phyloP scores from a whole-genome alignment of 1,140 invertebrate genomes.

The Agrilus planipennis region DNA sequence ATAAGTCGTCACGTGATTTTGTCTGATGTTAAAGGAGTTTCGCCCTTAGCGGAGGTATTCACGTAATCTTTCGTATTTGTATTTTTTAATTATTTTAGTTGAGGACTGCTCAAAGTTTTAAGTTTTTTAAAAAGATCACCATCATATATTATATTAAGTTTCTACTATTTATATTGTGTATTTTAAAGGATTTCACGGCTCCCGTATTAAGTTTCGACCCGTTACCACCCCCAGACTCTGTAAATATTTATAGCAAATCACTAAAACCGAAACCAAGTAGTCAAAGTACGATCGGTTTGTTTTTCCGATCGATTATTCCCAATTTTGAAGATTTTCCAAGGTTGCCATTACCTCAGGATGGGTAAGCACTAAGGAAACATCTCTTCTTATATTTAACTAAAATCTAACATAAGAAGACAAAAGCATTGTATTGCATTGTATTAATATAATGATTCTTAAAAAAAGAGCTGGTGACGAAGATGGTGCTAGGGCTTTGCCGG shows the following conservation, averaged over 20 bases:
- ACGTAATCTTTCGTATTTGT: conserved; percentile 3
- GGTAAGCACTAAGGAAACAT: too few relatives aligned
- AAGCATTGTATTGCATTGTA: neutral
- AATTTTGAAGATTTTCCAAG: conserved; percentile 39
- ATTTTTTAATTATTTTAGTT: neutral
- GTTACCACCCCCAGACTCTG: conserved; percentile 62
- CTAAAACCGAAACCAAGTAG: conserved; percentile 30
- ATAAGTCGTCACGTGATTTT: conserved; percentile 69
- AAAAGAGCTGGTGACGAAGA: conserved; percentile 17
- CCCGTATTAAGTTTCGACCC: conserved; percentile 72
- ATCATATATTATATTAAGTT: neutral
- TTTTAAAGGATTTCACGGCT: conserved; percentile 34
- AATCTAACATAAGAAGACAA: too few relatives aligned
- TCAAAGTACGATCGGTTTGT: conserved; percentile 40
- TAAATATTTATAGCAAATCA: conserved; percentile 56
- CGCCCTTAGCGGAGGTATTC: conserved; percentile 41
- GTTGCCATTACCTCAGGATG: too few relatives aligned
- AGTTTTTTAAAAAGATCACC: too few relatives aligned
- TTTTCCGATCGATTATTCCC: conserved; percentile 54
- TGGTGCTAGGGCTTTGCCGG: conserved; percentile 24
- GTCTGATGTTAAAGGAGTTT: conserved; percentile 64
- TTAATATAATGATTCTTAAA: neutral
- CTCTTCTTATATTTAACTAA: too few relatives aligned
- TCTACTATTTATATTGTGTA: neutral
- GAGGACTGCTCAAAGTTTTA: neutral